Evolutionary conservation across 2,113 vertebrate genomes (phyloP).

Genomic region (Glaucidium brasilianum): DNA sequence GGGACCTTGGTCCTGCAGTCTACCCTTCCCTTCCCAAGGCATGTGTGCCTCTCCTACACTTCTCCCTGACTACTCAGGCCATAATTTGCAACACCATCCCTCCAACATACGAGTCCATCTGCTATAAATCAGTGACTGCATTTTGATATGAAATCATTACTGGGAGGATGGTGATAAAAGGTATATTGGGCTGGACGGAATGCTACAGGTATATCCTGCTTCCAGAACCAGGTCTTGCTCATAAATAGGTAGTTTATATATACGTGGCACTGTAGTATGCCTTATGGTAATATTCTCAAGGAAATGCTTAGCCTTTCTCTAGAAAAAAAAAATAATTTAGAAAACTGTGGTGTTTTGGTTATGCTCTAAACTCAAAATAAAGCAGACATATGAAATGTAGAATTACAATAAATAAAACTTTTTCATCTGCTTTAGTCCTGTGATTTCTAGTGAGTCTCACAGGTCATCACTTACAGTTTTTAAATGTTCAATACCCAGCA

Average conservation of each 20-base stretch:
- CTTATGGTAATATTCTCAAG: background rate
- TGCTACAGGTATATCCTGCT: background rate
- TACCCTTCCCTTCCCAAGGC: background rate
- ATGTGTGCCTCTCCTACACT: background rate
- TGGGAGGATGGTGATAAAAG: background rate
- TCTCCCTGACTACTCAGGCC: background rate
- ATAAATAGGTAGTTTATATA: background rate
- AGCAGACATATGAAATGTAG: background rate
- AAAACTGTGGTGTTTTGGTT: background rate
- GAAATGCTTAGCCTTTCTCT: background rate
- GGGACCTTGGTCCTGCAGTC: background rate
- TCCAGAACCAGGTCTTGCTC: background rate
- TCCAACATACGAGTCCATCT: fast-evolving
- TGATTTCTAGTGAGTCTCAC: background rate
- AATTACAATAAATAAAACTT: background rate
- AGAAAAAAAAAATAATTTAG: background rate
- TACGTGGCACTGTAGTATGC: background rate
- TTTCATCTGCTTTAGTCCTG: background rate
- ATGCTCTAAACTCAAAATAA: background rate
- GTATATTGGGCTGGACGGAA: background rate
- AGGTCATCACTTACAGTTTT: background rate
- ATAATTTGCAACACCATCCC: background rate
- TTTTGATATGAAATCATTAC: background rate
- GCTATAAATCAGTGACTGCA: background rate
- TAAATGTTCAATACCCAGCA: fast-evolving